Evolutionary conservation across 2,797 vertebrate genomes (phyloP), one percentile per base, ranked within the genome.

Genomic region (Phataginus tricuspis): DNA sequence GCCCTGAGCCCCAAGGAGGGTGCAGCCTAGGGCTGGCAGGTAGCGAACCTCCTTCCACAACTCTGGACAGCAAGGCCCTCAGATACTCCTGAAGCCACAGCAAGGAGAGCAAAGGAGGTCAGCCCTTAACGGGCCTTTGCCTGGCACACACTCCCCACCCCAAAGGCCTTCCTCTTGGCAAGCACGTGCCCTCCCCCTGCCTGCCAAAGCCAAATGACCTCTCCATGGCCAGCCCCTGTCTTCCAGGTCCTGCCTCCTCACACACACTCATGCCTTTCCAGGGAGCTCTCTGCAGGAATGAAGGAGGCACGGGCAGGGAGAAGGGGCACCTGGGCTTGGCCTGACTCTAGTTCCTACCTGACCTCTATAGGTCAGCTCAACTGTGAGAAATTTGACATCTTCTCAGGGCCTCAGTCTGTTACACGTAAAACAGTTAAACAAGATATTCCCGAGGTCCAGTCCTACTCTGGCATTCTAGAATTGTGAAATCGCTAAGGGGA

Each of bases 31-130:
- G 53, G 98, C 97, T 1, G 78, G 90, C 0, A 99, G 99, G 57
- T 99, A 99, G 13, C 96, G 97, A 3, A 99, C 97, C 93, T 99
- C 98, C 95, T 99, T 98, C 95, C 99, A 99, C 90, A 99, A 98
- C 97, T 99, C 99, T 45, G 99, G 99, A 97, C 98, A 99, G 90
- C 99, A 99, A 99, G 95, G 39, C 99, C 99, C 97, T 99, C 85
- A 99, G 98, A 95, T 99, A 99, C 78, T 99, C 98, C 99, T 99
- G 63, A 45, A 89, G 85, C 37, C 69, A 82, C 27, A 77, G 84
- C 42, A 53, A 86, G 14, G 66, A 91, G 31, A 79, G 88, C 69
- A 95, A n/a, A 68, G 27, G 64, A 94, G 72, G 53, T 49, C 53
- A 86, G 78, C 6, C 61, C 11, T 63, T 88, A 23, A 80, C 0